Evolutionary conservation across 2,888 invertebrate species (phyloP).

Genomic region (Slavum lentiscoides): DNA sequence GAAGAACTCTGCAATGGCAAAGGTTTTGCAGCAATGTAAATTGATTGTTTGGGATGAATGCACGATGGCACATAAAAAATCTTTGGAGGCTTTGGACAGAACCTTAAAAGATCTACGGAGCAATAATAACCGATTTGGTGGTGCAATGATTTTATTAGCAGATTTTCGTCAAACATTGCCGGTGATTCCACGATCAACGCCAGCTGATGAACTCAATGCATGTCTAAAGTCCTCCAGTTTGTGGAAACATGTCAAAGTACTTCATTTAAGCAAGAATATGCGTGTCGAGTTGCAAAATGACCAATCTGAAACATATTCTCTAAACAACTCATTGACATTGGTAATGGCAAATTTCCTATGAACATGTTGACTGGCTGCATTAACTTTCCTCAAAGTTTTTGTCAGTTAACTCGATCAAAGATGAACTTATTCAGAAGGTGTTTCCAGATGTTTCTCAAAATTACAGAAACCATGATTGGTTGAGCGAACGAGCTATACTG

Average conservation of each 20-base stretch:
- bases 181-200: constrained; percentile 55
- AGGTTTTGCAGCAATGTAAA: constrained; percentile 30
- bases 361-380: not conserved
- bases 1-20: too few species aligned
- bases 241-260: constrained; percentile 54
- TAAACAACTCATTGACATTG: too few species aligned
- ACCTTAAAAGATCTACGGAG: too few species aligned
- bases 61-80: constrained; percentile 56
- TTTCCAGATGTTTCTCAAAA: too few species aligned
- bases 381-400: constrained; percentile 52
- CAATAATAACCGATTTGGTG: too few species aligned
- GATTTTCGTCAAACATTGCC: constrained; percentile 55
- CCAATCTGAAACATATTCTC: too few species aligned
- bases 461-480: too few species aligned
- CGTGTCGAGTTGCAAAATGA: constrained; percentile 31
- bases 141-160: too few species aligned
- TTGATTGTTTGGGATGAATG: constrained; percentile 57
- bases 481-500: too few species aligned
- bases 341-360: constrained; percentile 46
- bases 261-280: constrained; percentile 36
- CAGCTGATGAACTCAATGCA: constrained; percentile 53
- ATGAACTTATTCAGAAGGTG: too few species aligned
- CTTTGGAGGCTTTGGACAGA: constrained; percentile 56
- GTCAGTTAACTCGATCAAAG: constrained; percentile 56
- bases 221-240: constrained; percentile 50